These are phyloP conservation scores for Craseonycteris thonglongyai DNA, from an alignment of 2,113 vertebrate genomes.

Conservation along the genomic window DNA sequence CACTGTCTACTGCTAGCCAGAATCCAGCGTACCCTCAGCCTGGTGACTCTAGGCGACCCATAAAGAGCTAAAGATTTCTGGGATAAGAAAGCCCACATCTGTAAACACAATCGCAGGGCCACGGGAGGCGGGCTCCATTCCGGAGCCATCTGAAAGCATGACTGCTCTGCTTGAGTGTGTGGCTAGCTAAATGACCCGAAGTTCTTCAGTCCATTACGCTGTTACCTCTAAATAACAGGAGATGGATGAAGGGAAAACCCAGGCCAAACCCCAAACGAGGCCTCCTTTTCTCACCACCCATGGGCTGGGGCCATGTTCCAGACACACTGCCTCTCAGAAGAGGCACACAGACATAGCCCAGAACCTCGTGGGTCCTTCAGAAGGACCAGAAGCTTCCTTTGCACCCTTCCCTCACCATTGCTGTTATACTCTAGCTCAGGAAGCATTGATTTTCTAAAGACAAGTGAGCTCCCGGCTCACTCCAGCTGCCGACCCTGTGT, in stretches of 20 bases:
- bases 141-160: background rate
- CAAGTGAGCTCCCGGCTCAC: background rate
- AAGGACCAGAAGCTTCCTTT: too few relatives aligned
- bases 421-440: background rate
- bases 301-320: fast-evolving
- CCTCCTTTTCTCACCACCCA: background rate
- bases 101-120: background rate
- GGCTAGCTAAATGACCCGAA: background rate
- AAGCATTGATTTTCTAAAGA: background rate
- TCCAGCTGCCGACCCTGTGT: background rate
- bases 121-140: background rate
- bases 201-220: background rate
- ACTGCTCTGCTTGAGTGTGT: background rate
- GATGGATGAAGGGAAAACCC: background rate
- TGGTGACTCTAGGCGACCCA: background rate
- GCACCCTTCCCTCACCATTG: background rate
- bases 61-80: background rate
- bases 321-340: background rate
- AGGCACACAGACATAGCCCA: fast-evolving
- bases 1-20: background rate
- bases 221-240: background rate
- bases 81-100: background rate
- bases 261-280: too few relatives aligned
- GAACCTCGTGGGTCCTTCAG: background rate
- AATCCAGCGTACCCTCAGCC: background rate